These are phyloP conservation scores for Caenorhabditis sp. DNA, from an alignment of 2,888 invertebrate genomes.

Conservation along the genomic window DNA sequence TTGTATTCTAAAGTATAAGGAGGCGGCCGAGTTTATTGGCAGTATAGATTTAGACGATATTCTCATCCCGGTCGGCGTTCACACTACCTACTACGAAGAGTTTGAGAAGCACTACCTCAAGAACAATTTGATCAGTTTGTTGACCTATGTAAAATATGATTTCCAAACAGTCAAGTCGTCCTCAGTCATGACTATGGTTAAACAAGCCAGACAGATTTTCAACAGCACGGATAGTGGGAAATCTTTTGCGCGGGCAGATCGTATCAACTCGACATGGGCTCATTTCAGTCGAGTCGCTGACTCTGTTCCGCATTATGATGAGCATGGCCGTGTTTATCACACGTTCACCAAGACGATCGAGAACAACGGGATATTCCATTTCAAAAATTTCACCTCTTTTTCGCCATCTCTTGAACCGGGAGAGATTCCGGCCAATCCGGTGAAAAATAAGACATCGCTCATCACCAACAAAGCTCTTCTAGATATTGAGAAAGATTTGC, in stretches of 20 bases:
- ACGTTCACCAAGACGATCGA: neutral
- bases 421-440: neutral
- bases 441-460: neutral
- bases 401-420: too few species aligned
- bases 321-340: neutral
- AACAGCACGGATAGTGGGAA: constrained; percentile 7
- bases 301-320: constrained; percentile 4
- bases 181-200: constrained; percentile 8
- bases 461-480: neutral
- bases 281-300: constrained; percentile 21
- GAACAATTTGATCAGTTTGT: constrained; percentile 17
- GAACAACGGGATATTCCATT: neutral
- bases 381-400: neutral
- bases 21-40: constrained; percentile 27
- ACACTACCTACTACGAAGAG: constrained; percentile 25
- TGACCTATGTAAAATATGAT: constrained; percentile 18
- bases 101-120: constrained; percentile 28
- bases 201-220: neutral
- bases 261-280: constrained; percentile 33
- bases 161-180: neutral
- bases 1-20: constrained; percentile 43
- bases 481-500: neutral
- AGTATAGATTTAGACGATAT: constrained; percentile 30
- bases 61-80: constrained; percentile 17
- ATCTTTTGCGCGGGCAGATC: constrained; percentile 19